Conservation (phyloP, 2,888 invertebrate genomes). For the Carterocephalus palaemon region DNA sequence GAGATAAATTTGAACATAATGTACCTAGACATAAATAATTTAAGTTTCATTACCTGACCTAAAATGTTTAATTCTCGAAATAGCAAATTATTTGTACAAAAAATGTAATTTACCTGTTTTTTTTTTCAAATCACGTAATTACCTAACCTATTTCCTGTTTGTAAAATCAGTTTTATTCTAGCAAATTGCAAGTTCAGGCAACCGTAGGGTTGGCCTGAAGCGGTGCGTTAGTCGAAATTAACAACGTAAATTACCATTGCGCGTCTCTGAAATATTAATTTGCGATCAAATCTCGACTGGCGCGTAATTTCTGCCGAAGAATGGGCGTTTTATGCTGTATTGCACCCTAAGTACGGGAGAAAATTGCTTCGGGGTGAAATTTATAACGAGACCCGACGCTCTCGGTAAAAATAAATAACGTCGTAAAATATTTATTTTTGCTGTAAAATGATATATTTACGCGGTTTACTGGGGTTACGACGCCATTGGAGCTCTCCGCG, state of each 20-base stretch:
- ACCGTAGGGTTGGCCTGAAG: neutral
- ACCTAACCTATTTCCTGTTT: too few species aligned
- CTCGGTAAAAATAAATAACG: conserved; percentile 22
- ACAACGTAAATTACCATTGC: conserved; percentile 31
- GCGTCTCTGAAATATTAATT: conserved; percentile 34
- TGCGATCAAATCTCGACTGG: conserved; percentile 36
- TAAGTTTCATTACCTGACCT: too few species aligned
- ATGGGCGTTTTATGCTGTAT: conserved; percentile 31
- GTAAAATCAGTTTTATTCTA: neutral
- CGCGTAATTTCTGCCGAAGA: conserved; percentile 28
- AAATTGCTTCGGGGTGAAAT: conserved; percentile 49
- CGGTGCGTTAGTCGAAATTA: conserved; percentile 23
- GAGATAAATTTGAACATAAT: too few species aligned
- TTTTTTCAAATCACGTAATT: too few species aligned
- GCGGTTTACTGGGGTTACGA: conserved; percentile 6
- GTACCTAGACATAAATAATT: too few species aligned
- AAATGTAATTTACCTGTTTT: too few species aligned
- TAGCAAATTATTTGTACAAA: too few species aligned
- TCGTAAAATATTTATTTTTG: conserved; percentile 22
- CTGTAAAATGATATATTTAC: conserved; percentile 19
- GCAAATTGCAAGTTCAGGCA: conserved; percentile 1
- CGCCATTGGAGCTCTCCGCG: neutral
- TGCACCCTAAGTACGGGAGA: conserved; percentile 43
- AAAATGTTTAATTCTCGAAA: too few species aligned
- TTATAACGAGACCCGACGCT: conserved; percentile 36